These are phyloP conservation scores for Hirundichthys speculiger DNA, from an alignment of 2,113 vertebrate genomes.

Conservation along the genomic window DNA sequence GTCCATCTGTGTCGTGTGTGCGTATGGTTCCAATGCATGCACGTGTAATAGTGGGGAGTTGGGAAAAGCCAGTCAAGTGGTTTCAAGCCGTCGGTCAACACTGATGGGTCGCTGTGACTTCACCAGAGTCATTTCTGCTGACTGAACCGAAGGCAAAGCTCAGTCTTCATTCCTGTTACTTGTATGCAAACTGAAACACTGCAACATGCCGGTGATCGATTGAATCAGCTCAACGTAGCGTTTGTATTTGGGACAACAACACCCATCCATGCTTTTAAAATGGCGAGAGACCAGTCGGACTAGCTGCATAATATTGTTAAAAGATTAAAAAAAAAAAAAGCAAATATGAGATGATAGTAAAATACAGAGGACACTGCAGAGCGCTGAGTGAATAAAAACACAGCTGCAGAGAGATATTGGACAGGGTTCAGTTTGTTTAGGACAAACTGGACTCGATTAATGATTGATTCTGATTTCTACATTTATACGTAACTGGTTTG, in stretches of 20 bases:
- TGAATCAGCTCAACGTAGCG: background rate
- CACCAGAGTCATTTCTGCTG: background rate
- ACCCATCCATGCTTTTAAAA: background rate
- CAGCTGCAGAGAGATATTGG: background rate
- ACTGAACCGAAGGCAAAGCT: background rate
- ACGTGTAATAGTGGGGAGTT: background rate
- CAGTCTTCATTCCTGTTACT: background rate
- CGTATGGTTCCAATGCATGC: background rate
- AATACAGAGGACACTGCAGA: background rate
- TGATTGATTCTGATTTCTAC: no score
- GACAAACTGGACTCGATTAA: no score
- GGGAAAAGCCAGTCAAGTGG: conserved; percentile 18
- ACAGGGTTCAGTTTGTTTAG: background rate
- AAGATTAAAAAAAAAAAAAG: background rate
- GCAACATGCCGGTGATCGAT: background rate
- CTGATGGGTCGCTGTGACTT: conserved; percentile 9
- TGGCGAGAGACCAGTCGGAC: background rate
- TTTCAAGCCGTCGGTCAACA: conserved; percentile 15
- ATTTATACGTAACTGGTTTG: no score
- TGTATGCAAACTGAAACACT: background rate
- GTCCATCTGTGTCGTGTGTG: conserved; percentile 19
- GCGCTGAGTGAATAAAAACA: no score
- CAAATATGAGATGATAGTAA: background rate
- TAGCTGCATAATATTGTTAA: background rate
- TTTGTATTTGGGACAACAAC: background rate